Evolutionary conservation across 1,140 invertebrate species (phyloP), one percentile per base, ranked within the genome.

Genomic region (Zaprionus africanus): DNA sequence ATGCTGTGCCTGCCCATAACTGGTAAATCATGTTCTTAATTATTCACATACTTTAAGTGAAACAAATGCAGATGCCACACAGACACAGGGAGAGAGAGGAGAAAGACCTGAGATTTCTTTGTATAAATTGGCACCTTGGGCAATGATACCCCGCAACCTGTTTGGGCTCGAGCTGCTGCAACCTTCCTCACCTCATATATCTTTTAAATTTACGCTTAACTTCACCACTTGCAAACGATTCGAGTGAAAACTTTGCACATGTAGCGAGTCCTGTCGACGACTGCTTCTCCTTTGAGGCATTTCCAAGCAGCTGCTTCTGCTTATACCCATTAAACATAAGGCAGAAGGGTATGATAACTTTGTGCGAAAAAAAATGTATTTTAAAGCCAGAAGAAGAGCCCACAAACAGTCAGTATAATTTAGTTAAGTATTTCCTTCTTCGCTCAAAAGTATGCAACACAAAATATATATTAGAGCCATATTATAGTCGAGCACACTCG

Each of bases 11-110:
- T 19, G 11, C 2, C 17, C n/a, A 46, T 31, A 22, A 22, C 22
- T 34, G 26, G 54, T 4, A 66, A 77, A 87, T 74, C 65, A 77
- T 77, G 54, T 70, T 77, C 73, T 85, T 80, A 88, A 86, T 87
- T 74, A 79, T 79, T 80, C 71, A 74, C 31, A 62, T 46, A 46
- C n/a, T 46, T 46, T 46, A 46, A 46, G n/a, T 46, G 41, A 9
- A 46, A 46, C 53, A 53, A 63, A 76, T 79, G 62, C 17, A 46
- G 19, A 49, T 31, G 5, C 19, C 13, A 6, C 4, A 4, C 17
- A 53, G n/a, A 19, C 34, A 4, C 26, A 26, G 5, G 7, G 1
- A 7, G 2, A 17, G 6, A 17, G n/a, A 12, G 4, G 6, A 46
- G n/a, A 17, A 17, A 51, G 22, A 34, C 9, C 31, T 34, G 31